phyloP scores from a whole-genome alignment of 2,113 vertebrate genomes.

The Melanostigma gelatinosum region DNA sequence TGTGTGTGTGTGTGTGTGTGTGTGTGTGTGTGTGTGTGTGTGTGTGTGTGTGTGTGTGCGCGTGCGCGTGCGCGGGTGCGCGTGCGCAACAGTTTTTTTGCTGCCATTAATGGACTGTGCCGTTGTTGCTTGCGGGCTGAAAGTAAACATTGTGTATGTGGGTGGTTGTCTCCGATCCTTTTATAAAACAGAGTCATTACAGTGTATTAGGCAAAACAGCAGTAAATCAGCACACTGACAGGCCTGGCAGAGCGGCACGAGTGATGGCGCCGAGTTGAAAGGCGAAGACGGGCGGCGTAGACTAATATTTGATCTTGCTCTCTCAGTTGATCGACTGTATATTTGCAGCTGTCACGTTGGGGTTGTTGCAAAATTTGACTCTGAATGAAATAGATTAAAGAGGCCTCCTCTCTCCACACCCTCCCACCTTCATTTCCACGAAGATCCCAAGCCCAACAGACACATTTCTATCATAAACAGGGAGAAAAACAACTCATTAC shows the following conservation, averaged over 20 bases:
- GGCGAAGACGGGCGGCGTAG: constrained; percentile 28
- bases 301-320: constrained; percentile 56
- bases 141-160: constrained; percentile 35
- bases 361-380: constrained; percentile 40
- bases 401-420: not conserved
- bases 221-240: constrained; percentile 65
- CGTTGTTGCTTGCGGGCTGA: constrained; percentile 23
- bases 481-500: constrained; percentile 14
- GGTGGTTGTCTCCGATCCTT: constrained; percentile 50
- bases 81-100: constrained; percentile 2
- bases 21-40: not conserved
- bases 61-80: no score
- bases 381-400: constrained; percentile 36
- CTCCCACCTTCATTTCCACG: not conserved
- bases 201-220: constrained; percentile 58
- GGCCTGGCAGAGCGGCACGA: constrained; percentile 43
- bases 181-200: constrained; percentile 62
- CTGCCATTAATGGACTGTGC: constrained; percentile 50
- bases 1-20: not conserved
- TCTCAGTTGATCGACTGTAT: constrained; percentile 47
- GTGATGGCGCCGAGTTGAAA: constrained; percentile 59
- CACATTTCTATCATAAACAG: constrained; percentile 11
- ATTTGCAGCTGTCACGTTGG: constrained; percentile 51
- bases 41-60: not conserved
- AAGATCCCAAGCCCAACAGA: constrained; percentile 32